Evolutionary conservation across 2,888 invertebrate genomes (phyloP).

Genomic region (Ichneumon xanthorius): DNA sequence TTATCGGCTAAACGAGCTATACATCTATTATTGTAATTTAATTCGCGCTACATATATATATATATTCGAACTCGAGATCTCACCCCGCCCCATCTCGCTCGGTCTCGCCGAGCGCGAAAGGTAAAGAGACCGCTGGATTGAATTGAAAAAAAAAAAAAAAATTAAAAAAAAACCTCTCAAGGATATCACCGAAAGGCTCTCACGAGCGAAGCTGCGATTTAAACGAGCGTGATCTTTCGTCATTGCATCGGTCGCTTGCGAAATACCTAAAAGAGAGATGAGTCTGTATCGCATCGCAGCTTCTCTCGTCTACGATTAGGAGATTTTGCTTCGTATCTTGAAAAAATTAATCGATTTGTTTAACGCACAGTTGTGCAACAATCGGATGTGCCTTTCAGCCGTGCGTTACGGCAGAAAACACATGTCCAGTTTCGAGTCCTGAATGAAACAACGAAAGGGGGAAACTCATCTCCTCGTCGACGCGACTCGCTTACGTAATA

Average conservation of each 20-base stretch:
- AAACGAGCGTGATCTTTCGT: slow-evolving; percentile 61
- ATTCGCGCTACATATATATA: slow-evolving; percentile 41
- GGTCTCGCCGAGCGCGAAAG: slow-evolving; percentile 1
- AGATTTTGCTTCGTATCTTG: neutral
- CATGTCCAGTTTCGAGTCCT: slow-evolving; percentile 1
- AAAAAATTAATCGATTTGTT: no score
- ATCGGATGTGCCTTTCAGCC: no score
- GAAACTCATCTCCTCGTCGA: neutral
- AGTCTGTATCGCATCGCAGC: neutral
- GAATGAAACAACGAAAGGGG: slow-evolving; percentile 13
- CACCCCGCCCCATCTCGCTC: slow-evolving; percentile 24
- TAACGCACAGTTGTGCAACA: no score
- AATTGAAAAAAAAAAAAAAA: slow-evolving; percentile 20
- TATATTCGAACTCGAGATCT: slow-evolving; percentile 15
- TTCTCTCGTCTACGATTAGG: neutral
- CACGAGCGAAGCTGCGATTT: slow-evolving; percentile 8
- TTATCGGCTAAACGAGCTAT: slow-evolving; percentile 57
- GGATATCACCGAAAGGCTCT: slow-evolving; percentile 56
- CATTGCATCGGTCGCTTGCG: slow-evolving; percentile 39
- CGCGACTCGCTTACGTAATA: slow-evolving; percentile 4
- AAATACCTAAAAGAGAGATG: slow-evolving; percentile 10
- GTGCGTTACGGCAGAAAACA: neutral
- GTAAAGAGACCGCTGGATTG: slow-evolving; percentile 21
- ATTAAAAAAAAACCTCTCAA: slow-evolving; percentile 59
- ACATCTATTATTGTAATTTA: slow-evolving; percentile 67